Percentiles rank a stretch among this genome's conserved stretches.
These are phyloP conservation scores for Xenopus petersii DNA, from an alignment of 2,797 vertebrate genomes.

Conservation along the genomic window DNA sequence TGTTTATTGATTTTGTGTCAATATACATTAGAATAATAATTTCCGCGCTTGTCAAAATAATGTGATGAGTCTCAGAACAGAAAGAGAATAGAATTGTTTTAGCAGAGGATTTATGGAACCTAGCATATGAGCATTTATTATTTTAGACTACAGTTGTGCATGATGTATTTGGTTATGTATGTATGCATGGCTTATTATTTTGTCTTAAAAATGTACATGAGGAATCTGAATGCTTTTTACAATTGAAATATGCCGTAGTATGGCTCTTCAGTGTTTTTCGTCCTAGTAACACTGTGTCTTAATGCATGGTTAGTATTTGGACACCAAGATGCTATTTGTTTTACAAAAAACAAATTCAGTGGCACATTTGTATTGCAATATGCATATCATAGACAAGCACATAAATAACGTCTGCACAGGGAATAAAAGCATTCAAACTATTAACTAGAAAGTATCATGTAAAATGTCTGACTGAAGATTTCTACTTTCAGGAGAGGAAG, in stretches of 20 bases:
- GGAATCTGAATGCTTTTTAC: background rate
- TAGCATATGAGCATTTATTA: background rate
- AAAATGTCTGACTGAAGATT: slow-evolving; percentile 48
- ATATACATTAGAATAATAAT: no score
- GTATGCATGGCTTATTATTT: background rate
- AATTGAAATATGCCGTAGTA: slow-evolving; percentile 7
- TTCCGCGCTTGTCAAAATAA: no score
- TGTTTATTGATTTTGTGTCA: no score
- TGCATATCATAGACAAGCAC: slow-evolving; percentile 49
- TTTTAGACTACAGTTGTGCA: background rate
- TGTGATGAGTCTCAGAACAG: no score
- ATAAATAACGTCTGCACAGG: slow-evolving; percentile 47
- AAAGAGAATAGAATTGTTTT: no score
- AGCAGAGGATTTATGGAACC: no score
- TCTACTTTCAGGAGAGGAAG: slow-evolving; percentile 47
- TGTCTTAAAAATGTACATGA: slow-evolving; percentile 12
- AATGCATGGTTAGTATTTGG: slow-evolving; percentile 33
- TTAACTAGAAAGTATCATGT: slow-evolving; percentile 48
- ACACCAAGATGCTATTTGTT: slow-evolving; percentile 35
- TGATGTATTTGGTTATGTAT: background rate
- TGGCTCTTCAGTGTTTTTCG: slow-evolving; percentile 5
- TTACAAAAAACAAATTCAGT: slow-evolving; percentile 39
- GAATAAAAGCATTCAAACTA: slow-evolving; percentile 51
- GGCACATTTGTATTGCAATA: slow-evolving; percentile 47
- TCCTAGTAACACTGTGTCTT: slow-evolving; percentile 30